phyloP scores from a whole-genome alignment of 2,888 invertebrate species.

The Sericinus montela region DNA sequence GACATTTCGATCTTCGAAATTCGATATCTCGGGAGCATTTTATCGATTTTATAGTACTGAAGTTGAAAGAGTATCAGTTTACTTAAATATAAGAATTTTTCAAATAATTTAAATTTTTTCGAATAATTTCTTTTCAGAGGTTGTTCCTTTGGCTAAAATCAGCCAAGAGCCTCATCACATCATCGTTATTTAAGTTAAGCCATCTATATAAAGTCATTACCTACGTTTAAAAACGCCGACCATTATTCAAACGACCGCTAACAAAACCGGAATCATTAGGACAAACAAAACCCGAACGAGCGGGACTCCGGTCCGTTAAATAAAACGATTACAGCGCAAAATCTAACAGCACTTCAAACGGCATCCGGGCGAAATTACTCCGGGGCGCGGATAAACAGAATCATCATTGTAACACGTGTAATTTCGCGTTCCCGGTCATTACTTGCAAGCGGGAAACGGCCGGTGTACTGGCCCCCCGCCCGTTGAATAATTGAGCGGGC shows the following conservation, averaged over 20 bases:
- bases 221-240: constrained; percentile 5
- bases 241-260: constrained; percentile 17
- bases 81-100: too few relatives aligned
- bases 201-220: too few relatives aligned
- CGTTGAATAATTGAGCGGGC: constrained; percentile 67
- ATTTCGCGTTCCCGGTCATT: constrained; percentile 66
- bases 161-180: too few relatives aligned
- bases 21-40: too few relatives aligned
- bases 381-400: constrained; percentile 56
- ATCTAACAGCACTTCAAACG: constrained; percentile 64
- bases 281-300: constrained; percentile 36
- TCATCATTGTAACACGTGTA: constrained; percentile 73
- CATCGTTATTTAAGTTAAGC: too few relatives aligned
- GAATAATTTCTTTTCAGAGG: too few relatives aligned
- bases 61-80: too few relatives aligned
- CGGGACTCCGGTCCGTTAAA: constrained; percentile 40
- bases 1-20: too few relatives aligned
- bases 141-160: too few relatives aligned
- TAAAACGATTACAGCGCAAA: constrained; percentile 58
- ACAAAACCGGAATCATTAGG: constrained; percentile 19
- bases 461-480: constrained; percentile 34
- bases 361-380: constrained; percentile 50
- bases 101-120: too few relatives aligned
- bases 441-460: constrained; percentile 50
- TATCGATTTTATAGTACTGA: too few relatives aligned